Conservation (phyloP, 1,140 invertebrate genomes). For the Drosophila oshimai region DNA sequence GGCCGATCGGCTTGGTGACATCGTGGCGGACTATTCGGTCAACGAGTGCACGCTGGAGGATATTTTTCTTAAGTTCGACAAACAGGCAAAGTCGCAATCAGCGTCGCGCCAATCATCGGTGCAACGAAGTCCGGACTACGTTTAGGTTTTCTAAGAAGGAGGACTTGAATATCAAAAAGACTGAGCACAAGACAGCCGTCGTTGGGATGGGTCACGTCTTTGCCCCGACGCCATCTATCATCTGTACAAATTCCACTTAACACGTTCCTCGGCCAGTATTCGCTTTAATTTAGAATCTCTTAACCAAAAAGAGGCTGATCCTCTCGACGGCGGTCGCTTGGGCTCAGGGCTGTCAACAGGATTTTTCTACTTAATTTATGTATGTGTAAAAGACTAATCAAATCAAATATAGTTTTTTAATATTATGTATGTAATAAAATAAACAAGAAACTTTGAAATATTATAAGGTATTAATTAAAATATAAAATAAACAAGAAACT, state of each 20-base stretch:
- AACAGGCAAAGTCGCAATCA: slow-evolving; percentile 22
- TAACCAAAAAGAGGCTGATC: neutral
- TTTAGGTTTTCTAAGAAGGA: neutral
- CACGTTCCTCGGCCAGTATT: neutral
- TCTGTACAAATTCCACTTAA: slow-evolving; percentile 14
- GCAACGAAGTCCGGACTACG: neutral
- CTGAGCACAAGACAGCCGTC: slow-evolving; percentile 13
- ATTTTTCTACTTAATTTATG: slow-evolving; percentile 20
- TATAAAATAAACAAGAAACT: neutral
- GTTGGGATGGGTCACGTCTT: neutral
- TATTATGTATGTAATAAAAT: slow-evolving; percentile 4
- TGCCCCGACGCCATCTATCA: neutral
- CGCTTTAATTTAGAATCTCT: slow-evolving; percentile 5
- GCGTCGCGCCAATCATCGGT: slow-evolving; percentile 8
- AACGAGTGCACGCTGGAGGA: slow-evolving; percentile 81
- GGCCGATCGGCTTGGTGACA: slow-evolving; percentile 1
- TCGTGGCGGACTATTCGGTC: slow-evolving; percentile 78
- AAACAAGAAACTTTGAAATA: no score
- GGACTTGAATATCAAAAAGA: neutral
- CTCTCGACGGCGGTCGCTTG: neutral
- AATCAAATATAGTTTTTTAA: neutral
- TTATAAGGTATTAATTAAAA: neutral
- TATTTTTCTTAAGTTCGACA: slow-evolving; percentile 78
- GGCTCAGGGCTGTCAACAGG: neutral
- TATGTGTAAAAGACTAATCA: slow-evolving; percentile 3